Evolutionary conservation across 2,888 invertebrate genomes (phyloP).

Genomic region (Acholoe squamosa): DNA sequence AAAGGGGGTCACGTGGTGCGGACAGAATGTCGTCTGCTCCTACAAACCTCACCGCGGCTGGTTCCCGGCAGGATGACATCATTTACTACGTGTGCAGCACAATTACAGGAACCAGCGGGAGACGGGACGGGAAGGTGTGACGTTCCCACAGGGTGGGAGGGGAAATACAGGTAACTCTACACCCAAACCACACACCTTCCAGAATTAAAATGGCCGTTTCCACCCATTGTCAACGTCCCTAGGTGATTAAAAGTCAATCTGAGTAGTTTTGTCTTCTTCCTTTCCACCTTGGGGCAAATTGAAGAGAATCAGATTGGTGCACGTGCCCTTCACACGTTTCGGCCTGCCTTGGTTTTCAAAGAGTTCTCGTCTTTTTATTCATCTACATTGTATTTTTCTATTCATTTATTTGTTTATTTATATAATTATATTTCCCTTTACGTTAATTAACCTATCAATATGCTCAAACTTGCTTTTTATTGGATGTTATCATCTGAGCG

Average conservation of each 20-base stretch:
- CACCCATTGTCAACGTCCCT: not conserved
- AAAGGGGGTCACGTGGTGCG: slow-evolving; percentile 15
- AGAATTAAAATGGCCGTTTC: not conserved
- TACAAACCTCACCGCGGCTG: not conserved
- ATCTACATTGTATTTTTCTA: too few species aligned
- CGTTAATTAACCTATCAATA: too few species aligned
- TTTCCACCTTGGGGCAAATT: not conserved
- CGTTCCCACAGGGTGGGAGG: not conserved
- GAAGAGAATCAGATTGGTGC: not conserved
- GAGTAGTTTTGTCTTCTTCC: not conserved
- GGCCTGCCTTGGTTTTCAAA: too few species aligned
- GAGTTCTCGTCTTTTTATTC: too few species aligned
- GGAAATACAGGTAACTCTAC: not conserved
- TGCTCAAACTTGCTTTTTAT: too few species aligned
- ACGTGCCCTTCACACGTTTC: not conserved
- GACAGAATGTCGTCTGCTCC: slow-evolving; percentile 21
- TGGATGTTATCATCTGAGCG: too few species aligned
- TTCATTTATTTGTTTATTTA: too few species aligned
- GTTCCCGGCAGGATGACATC: slow-evolving; percentile 10
- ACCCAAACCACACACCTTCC: not conserved
- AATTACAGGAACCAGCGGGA: not conserved
- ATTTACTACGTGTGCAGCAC: not conserved
- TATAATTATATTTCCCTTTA: too few species aligned
- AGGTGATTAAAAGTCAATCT: slow-evolving; percentile 5
- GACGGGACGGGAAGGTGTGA: slow-evolving; percentile 7